These are phyloP conservation scores for Alsophila aescularia DNA, from an alignment of 2,888 invertebrate species.

Conservation along the genomic window DNA sequence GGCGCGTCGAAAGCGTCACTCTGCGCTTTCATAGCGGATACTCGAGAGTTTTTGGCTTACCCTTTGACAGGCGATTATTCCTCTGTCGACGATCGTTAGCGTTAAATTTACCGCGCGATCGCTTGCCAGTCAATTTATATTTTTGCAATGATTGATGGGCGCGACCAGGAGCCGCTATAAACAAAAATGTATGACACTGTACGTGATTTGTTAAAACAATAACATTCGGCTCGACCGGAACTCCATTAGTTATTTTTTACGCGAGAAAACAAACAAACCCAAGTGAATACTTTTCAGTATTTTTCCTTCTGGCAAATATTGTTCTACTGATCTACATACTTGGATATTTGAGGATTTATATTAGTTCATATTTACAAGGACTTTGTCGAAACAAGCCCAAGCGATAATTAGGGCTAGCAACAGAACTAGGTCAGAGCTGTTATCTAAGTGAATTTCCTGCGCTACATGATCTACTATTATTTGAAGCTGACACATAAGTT, in stretches of 20 bases:
- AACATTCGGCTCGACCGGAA: slow-evolving; percentile 30
- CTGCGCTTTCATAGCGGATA: slow-evolving; percentile 59
- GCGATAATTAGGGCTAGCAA: neutral
- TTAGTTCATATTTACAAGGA: neutral
- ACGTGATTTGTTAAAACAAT: slow-evolving; percentile 35
- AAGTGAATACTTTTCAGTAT: neutral
- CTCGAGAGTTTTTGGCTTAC: slow-evolving; percentile 74
- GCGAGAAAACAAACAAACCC: slow-evolving; percentile 18
- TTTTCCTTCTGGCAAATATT: neutral
- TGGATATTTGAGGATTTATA: neutral
- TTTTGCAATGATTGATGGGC: slow-evolving; percentile 50
- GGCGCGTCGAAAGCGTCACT: slow-evolving; percentile 66
- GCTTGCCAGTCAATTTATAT: slow-evolving; percentile 54
- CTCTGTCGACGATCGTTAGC: slow-evolving; percentile 75
- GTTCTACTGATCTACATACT: slow-evolving; percentile 9
- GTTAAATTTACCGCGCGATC: slow-evolving; percentile 70
- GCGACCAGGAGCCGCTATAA: slow-evolving; percentile 23
- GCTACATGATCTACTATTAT: too few relatives aligned
- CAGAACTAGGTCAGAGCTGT: neutral
- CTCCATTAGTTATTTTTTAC: slow-evolving; percentile 33
- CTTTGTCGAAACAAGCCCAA: neutral
- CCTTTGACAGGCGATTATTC: slow-evolving; percentile 79
- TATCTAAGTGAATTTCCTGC: too few relatives aligned
- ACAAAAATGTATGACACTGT: slow-evolving; percentile 24
- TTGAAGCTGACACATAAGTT: too few relatives aligned